Percentiles rank a stretch among this genome's conserved stretches.
phyloP scores from a whole-genome alignment of 2,888 invertebrate genomes.

The Pammene fasciana region DNA sequence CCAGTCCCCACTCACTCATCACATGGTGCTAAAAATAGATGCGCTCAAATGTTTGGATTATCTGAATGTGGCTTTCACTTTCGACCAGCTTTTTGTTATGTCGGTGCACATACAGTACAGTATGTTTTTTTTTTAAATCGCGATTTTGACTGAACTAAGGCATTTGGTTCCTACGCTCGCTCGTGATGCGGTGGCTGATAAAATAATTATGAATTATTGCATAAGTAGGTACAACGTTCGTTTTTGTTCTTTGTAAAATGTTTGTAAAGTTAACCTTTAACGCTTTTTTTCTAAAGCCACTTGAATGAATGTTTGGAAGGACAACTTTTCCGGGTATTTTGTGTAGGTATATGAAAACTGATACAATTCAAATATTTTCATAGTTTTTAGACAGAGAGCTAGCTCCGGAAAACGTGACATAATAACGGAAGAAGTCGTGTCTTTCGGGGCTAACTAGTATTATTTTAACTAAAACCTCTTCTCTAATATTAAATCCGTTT shows the following conservation, averaged over 20 bases:
- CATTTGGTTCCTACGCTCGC: not conserved
- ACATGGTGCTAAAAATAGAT: slow-evolving; percentile 53
- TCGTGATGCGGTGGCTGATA: not conserved
- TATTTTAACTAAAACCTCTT: not conserved
- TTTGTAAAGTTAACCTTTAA: not conserved
- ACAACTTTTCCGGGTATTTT: too few relatives aligned
- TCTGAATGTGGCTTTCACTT: slow-evolving; percentile 37
- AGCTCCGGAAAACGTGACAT: too few relatives aligned
- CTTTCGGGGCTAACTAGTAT: too few relatives aligned
- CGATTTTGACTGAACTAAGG: not conserved
- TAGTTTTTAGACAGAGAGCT: too few relatives aligned
- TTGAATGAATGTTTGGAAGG: not conserved
- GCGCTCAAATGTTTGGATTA: slow-evolving; percentile 39
- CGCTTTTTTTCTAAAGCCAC: not conserved
- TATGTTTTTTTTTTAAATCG: not conserved
- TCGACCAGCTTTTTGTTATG: slow-evolving; percentile 20
- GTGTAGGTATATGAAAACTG: too few relatives aligned
- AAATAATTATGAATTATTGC: too few relatives aligned
- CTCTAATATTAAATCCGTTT: not conserved
- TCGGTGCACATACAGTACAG: slow-evolving; percentile 1
- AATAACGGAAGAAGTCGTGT: too few relatives aligned
- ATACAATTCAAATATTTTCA: too few relatives aligned
- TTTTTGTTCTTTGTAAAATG: not conserved
- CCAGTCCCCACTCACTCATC: slow-evolving; percentile 70
- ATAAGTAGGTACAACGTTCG: not conserved